A percentile compares a stretch with the other conserved stretches of the same genome.
Conservation (phyloP, 2,113 vertebrate species). For the Pantherophis guttatus region DNA sequence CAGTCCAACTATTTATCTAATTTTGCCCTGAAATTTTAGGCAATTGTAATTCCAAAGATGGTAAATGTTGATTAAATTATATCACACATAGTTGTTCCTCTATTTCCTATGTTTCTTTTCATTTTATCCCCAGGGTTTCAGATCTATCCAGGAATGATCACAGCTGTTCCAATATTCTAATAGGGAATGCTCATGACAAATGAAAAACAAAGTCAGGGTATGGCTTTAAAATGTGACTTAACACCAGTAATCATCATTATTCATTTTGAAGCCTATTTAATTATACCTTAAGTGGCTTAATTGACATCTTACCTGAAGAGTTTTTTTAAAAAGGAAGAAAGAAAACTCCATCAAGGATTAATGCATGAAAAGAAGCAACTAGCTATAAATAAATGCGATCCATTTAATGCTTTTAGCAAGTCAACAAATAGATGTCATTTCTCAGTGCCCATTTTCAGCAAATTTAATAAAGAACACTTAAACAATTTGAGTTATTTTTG, state of each 20-base stretch:
- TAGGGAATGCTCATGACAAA: neutral
- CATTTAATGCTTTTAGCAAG: conserved; percentile 22
- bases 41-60: neutral
- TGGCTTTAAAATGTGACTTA: neutral
- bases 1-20: neutral
- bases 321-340: neutral
- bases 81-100: neutral
- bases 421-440: conserved; percentile 32
- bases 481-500: conserved; percentile 29
- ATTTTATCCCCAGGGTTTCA: neutral
- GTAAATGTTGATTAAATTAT: conserved; percentile 15
- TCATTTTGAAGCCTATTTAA: conserved; percentile 12
- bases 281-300: neutral
- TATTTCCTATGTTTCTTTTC: neutral
- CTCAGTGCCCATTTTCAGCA: conserved; percentile 36
- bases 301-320: conserved; percentile 9
- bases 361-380: conserved; percentile 12
- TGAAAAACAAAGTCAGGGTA: neutral
- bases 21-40: neutral
- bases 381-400: neutral
- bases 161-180: neutral
- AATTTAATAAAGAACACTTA: conserved; percentile 47
- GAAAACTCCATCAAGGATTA: neutral
- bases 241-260: conserved; percentile 24
- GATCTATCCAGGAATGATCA: neutral